Percentiles rank a stretch among this genome's conserved stretches.
phyloP scores from a whole-genome alignment of 2,888 invertebrate species.

The Melanargia galathea region DNA sequence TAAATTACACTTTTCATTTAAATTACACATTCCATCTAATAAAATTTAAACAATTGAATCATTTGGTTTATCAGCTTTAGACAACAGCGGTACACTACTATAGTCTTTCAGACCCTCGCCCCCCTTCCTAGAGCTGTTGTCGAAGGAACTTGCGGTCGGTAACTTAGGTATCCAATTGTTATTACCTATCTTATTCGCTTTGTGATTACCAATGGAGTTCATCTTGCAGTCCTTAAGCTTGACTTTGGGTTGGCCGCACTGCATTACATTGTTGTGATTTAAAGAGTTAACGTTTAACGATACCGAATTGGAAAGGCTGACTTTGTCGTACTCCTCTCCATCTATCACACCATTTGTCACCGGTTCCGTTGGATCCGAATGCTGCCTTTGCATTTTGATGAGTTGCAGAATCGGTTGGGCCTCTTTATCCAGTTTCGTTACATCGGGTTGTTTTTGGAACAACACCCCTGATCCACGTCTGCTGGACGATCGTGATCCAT shows the following conservation, averaged over 20 bases:
- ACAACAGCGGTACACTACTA: constrained; percentile 74
- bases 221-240: constrained; percentile 69
- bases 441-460: constrained; percentile 59
- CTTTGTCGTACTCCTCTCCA: constrained; percentile 57
- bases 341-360: constrained; percentile 65
- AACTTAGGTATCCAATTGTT: constrained; percentile 78
- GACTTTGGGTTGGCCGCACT: constrained; percentile 63
- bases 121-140: constrained; percentile 65
- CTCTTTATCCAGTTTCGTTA: constrained; percentile 65
- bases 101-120: constrained; percentile 72
- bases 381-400: constrained; percentile 66
- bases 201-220: constrained; percentile 64
- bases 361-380: constrained; percentile 67
- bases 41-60: constrained; percentile 69
- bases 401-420: constrained; percentile 66
- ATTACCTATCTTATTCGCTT: constrained; percentile 71
- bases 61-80: constrained; percentile 69
- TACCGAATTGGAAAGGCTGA: constrained; percentile 67
- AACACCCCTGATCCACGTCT: constrained; percentile 72
- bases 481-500: constrained; percentile 69
- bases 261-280: constrained; percentile 63
- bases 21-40: constrained; percentile 12
- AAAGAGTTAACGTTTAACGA: constrained; percentile 68
- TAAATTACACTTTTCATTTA: constrained; percentile 1
- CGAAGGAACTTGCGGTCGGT: constrained; percentile 74